These are phyloP conservation scores for Hecatera dysodea DNA, from an alignment of 2,888 invertebrate species.

Conservation along the genomic window DNA sequence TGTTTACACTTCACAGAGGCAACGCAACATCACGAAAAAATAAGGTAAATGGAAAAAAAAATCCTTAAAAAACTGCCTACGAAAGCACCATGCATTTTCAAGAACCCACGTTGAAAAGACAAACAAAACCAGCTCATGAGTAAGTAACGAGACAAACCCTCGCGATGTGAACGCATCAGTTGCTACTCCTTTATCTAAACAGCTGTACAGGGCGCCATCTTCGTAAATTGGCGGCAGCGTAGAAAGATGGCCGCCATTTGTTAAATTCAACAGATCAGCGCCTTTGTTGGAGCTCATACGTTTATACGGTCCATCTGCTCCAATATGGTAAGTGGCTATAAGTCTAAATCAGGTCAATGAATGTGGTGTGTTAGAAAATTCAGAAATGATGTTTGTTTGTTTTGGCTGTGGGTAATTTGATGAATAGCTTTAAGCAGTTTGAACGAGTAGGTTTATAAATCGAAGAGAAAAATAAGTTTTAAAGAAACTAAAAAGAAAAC, in stretches of 20 bases:
- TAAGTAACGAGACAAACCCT: constrained; percentile 63
- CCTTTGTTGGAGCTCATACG: constrained; percentile 29
- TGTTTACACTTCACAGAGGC: background rate
- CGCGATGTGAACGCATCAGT: constrained; percentile 70
- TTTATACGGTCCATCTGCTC: constrained; percentile 59
- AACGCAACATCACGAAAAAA: background rate
- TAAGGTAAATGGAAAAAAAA: background rate
- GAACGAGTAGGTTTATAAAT: background rate
- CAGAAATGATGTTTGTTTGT: background rate
- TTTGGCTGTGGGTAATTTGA: background rate
- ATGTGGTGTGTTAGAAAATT: constrained; percentile 15
- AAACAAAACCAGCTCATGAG: constrained; percentile 42
- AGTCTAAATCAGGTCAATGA: constrained; percentile 56
- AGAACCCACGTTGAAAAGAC: background rate
- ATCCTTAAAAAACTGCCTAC: background rate
- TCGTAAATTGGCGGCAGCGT: constrained; percentile 65
- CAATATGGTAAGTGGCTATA: constrained; percentile 64
- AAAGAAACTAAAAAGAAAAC: background rate
- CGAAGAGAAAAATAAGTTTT: background rate
- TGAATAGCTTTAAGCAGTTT: background rate
- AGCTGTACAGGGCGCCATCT: constrained; percentile 67
- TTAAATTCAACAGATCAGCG: constrained; percentile 70
- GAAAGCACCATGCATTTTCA: constrained; percentile 15
- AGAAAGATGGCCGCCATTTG: constrained; percentile 74
- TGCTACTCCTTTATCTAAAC: constrained; percentile 74